Base-by-base conservation (phyloP, 2,888 invertebrate genomes). In the Scelioninae gen. 1 region DNA sequence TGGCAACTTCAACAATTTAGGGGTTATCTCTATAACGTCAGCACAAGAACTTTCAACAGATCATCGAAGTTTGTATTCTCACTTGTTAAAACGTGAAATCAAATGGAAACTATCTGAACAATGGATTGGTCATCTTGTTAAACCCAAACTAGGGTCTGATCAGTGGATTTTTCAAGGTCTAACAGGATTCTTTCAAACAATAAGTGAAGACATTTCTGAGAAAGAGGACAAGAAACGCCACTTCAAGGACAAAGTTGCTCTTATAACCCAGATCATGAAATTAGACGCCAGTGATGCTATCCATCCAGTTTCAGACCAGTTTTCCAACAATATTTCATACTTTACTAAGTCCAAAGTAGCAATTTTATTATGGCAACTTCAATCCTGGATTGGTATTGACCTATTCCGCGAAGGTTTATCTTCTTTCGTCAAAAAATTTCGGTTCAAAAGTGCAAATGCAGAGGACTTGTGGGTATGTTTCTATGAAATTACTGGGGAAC, bases 71-170 rank as follows among this genome's bases (percentile, higher is more conserved):
- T 7, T 49, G 10, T 49, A 5, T 29, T 1, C 16, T 10, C n/a
- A 49, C 15, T 10, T 10, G 3, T 31, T 53, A n/a, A 31, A 31
- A 53, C 11, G 31, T 3, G 53, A 56, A 56, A 38, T 56, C 10
- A 56, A 11, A 38, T 38, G 9, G 13, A 38, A 56, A 38, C 0
- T 56, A 9, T 34, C 9, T 10, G 15, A 38, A 38, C 56, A 56
- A 56, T 56, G 56, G 56, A 5, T 34, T 15, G 16, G 34, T 38
- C 56, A 56, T 15, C 34, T 56, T 16, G 56, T 56, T 15, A 38
- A 34, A 2, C 34, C 38, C 15, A 38, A 56, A 56, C 9, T 1
- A 8, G 34, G 34, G 34, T 55, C 53, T 32, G 32, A 55, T 32
- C 2, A n/a, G n/a, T 55, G 53, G 53, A 53, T 53, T 53, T 29